A percentile compares a stretch with the other conserved stretches of the same genome.
These are phyloP conservation scores for Acrobasis suavella DNA, from an alignment of 2,888 invertebrate species.

Conservation along the genomic window DNA sequence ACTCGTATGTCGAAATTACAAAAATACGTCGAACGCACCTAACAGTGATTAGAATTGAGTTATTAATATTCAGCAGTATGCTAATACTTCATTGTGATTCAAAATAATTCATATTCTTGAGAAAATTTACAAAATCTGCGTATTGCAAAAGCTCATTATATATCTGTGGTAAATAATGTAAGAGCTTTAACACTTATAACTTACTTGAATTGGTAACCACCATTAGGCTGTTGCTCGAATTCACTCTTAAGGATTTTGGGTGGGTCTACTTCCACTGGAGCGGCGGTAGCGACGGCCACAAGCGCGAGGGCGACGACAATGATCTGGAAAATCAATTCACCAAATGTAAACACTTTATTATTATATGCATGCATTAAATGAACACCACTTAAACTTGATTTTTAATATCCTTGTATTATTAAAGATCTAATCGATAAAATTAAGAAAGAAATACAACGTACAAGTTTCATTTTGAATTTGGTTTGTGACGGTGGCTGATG, in stretches of 20 bases:
- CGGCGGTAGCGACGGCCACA: slow-evolving; percentile 56
- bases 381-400: not conserved
- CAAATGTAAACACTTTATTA: slow-evolving; percentile 1
- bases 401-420: not conserved
- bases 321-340: slow-evolving; percentile 30
- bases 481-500: slow-evolving; percentile 57
- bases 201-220: slow-evolving; percentile 55
- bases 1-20: slow-evolving; percentile 1
- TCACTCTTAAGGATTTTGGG: slow-evolving; percentile 50
- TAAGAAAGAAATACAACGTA: slow-evolving; percentile 43
- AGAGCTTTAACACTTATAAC: slow-evolving; percentile 22
- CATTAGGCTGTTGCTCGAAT: slow-evolving; percentile 53
- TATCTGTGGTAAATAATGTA: slow-evolving; percentile 1
- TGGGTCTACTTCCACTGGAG: slow-evolving; percentile 41
- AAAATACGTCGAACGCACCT: slow-evolving; percentile 2
- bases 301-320: slow-evolving; percentile 57
- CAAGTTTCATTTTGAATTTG: slow-evolving; percentile 72
- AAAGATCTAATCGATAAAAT: not conserved
- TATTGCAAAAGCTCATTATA: not conserved
- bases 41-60: not conserved
- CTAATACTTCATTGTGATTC: slow-evolving; percentile 16
- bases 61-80: slow-evolving; percentile 20
- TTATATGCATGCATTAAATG: not conserved
- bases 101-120: slow-evolving; percentile 4
- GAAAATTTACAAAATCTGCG: slow-evolving; percentile 7